Base-by-base conservation (phyloP, 2,797 vertebrate genomes). In the Aldrovandia affinis region DNA sequence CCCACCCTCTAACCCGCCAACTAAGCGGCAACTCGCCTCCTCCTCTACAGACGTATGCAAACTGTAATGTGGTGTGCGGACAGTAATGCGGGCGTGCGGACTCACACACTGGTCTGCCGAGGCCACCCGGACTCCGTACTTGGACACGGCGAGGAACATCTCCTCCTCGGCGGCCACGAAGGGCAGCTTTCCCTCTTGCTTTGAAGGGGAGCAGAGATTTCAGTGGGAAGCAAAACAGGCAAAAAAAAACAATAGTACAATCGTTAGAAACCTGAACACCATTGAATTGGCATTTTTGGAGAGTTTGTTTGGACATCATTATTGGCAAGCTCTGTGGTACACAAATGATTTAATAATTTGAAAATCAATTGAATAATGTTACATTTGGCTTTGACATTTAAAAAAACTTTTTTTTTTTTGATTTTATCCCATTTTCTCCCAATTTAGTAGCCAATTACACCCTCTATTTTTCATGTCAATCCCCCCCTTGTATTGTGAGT, bases 111-210 rank as follows among this genome's bases (percentile, higher is more conserved):
- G 98, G 92, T 99, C 97, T 85, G 96, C 92, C 0, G 97, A 97
- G 47, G 96, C 97, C 75, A 99, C 96, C 95, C 99, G 99, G 89
- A 99, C 97, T 36, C 98, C 98, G 0, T 99, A 96, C 92, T 98
- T 99, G 68, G 98, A 99, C 88, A 99, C 97, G 28, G 95, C 96
- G 93, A 99, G 95, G 81, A 97, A 95, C 94, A 98, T 96, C 89
- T 99, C 98, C 91, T 99, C 97, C 63, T 99, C 98, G 90, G 94
- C 93, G 10, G 98, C 97, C 86, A 99, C 96, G 87, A 99, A 99
- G 8, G 98, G 98, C 90, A 99, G 93, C 92, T 97, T 98, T 94
- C 98, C 97, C 82, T 98, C 96, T 99, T 99, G 98, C 98, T 99
- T 90, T 89, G n/a, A 88, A 84, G 80, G 75, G 3, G 75, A 91